A percentile compares a stretch with the other conserved stretches of the same genome.
Conservation (phyloP, 2,797 vertebrate genomes). For the Sebastes kiyomatsui region DNA sequence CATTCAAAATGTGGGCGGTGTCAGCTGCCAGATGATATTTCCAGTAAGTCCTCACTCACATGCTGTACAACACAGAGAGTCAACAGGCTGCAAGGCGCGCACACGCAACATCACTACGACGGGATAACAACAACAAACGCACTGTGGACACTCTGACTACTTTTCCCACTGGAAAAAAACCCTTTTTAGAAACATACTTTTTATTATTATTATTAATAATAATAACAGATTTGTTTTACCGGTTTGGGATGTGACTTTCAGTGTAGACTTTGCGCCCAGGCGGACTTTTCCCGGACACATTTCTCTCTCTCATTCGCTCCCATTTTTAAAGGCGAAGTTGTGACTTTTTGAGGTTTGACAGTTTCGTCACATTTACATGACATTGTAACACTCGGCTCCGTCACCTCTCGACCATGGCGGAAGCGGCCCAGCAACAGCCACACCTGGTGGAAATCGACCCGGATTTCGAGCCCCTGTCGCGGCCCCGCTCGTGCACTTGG, state of each 20-base stretch:
- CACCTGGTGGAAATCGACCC: slow-evolving; percentile 95
- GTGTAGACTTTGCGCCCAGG: slow-evolving; percentile 44
- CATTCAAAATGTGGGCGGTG: slow-evolving; percentile 78
- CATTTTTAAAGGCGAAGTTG: slow-evolving; percentile 44
- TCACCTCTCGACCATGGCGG: slow-evolving; percentile 83
- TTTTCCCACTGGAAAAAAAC: background rate
- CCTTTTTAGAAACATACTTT: slow-evolving; percentile 5
- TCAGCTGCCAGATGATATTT: slow-evolving; percentile 82
- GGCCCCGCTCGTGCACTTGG: slow-evolving; percentile 97
- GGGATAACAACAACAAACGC: slow-evolving; percentile 58
- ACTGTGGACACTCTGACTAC: background rate
- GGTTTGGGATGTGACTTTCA: slow-evolving; percentile 69
- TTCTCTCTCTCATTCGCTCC: slow-evolving; percentile 41
- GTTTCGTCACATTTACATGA: slow-evolving; percentile 69
- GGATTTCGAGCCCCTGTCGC: slow-evolving; percentile 94
- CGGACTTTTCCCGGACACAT: slow-evolving; percentile 45
- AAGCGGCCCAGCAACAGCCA: slow-evolving; percentile 86
- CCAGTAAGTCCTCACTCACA: slow-evolving; percentile 83
- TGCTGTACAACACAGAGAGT: slow-evolving; percentile 69
- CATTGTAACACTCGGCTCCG: slow-evolving; percentile 61
- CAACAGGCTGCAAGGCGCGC: slow-evolving; percentile 76
- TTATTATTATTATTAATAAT: background rate
- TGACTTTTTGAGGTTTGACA: slow-evolving; percentile 33
- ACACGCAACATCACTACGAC: slow-evolving; percentile 40
- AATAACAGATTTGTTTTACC: background rate